Evolutionary conservation across 2,113 vertebrate genomes (phyloP).

Genomic region (Pedetes capensis): DNA sequence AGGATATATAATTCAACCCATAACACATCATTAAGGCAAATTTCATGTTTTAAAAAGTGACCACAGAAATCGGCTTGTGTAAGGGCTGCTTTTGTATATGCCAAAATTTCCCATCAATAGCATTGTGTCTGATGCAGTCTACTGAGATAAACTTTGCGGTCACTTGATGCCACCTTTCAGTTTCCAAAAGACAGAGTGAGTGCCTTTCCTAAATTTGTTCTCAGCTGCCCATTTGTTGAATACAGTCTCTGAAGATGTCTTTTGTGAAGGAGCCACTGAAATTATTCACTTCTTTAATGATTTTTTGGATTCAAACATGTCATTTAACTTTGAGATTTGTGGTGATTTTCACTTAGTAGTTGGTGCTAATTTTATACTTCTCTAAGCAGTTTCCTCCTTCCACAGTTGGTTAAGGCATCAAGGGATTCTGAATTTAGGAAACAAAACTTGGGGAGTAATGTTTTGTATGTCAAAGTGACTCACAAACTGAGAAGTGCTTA

Average conservation of each 20-base stretch:
- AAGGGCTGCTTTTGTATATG: not conserved
- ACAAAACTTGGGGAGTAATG: not conserved
- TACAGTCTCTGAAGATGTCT: constrained; percentile 2
- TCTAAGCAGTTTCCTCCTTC: not conserved
- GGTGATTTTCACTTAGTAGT: not conserved
- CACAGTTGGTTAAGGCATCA: not conserved
- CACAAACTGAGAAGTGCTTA: not conserved
- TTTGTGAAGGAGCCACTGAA: constrained; percentile 4
- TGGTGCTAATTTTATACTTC: not conserved
- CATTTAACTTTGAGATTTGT: constrained; percentile 24
- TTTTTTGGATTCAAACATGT: not conserved
- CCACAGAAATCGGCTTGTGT: not conserved
- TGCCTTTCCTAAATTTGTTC: not conserved
- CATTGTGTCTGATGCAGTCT: not conserved
- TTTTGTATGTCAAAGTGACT: not conserved
- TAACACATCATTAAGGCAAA: not conserved
- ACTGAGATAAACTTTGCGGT: not conserved
- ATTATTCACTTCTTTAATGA: constrained; percentile 33
- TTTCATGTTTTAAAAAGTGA: not conserved
- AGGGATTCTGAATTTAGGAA: not conserved
- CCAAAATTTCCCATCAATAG: not conserved
- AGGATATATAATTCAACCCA: not conserved
- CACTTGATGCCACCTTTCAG: not conserved
- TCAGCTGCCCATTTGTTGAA: not conserved
- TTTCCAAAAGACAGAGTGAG: not conserved